Conservation (phyloP, 2,113 vertebrate genomes). For the Grammomys surdaster region DNA sequence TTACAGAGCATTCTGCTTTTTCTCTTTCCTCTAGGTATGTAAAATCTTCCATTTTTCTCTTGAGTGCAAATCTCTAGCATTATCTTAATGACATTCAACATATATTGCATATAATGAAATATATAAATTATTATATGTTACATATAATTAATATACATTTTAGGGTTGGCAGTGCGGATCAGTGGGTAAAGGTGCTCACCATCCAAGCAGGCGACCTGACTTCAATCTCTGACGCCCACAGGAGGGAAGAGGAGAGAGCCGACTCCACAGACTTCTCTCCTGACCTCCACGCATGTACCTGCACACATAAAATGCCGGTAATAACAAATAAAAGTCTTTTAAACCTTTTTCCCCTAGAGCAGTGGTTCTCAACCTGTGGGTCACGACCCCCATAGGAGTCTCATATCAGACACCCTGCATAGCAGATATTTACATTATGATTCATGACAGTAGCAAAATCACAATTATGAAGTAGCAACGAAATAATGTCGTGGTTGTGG, state of each 20-base stretch:
- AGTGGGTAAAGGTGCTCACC: neutral
- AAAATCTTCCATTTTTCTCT: constrained; percentile 6
- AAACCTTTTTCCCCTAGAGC: neutral
- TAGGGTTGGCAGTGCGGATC: neutral
- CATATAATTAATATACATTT: neutral
- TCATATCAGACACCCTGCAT: neutral
- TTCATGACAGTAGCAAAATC: neutral
- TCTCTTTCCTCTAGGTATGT: neutral
- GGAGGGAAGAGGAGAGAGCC: neutral
- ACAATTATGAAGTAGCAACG: neutral
- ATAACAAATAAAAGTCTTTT: neutral
- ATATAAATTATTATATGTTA: neutral
- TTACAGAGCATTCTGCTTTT: neutral
- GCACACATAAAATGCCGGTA: neutral
- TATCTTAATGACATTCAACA: neutral
- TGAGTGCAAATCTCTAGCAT: neutral
- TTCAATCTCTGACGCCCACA: neutral
- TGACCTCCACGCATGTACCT: neutral
- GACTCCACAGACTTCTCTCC: neutral
- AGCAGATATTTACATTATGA: neutral
- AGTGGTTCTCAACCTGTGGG: neutral
- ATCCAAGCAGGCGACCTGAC: neutral
- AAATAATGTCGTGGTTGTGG: neutral
- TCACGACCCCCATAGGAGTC: neutral
- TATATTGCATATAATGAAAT: neutral